Percentiles rank a stretch among this genome's conserved stretches.
Evolutionary conservation across 2,888 invertebrate species (phyloP).

Genomic region (Thereva nobilitata): DNA sequence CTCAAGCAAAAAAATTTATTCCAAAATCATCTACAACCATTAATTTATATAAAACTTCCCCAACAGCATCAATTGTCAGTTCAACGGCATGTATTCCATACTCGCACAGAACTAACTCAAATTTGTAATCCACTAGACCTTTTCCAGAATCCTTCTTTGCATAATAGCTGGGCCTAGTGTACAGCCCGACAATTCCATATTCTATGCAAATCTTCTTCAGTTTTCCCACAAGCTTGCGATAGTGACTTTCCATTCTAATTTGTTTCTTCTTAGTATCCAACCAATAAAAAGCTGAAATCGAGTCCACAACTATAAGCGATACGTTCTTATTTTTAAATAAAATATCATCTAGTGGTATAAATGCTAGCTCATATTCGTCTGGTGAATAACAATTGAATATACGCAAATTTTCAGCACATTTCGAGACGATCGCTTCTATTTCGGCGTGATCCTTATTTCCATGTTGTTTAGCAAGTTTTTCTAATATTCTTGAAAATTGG

Average conservation of each 20-base stretch:
- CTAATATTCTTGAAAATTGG: constrained; percentile 54
- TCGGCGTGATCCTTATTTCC: constrained; percentile 40
- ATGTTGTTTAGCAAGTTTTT: constrained; percentile 46
- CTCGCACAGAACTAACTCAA: constrained; percentile 37
- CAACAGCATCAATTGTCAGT: not conserved
- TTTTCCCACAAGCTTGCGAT: constrained; percentile 43
- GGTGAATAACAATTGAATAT: constrained; percentile 46
- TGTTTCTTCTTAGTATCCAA: constrained; percentile 44
- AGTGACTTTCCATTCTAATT: constrained; percentile 47
- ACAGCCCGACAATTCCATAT: constrained; percentile 47
- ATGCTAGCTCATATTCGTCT: constrained; percentile 47
- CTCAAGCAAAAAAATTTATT: constrained; percentile 12
- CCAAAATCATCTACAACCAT: constrained; percentile 15
- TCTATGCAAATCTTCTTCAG: constrained; percentile 45
- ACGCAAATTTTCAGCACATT: constrained; percentile 44
- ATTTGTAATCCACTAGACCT: constrained; percentile 41
- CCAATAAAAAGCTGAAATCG: constrained; percentile 62
- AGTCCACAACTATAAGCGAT: constrained; percentile 60
- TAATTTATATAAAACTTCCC: constrained; percentile 2
- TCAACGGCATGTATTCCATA: constrained; percentile 14
- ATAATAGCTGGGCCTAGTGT: constrained; percentile 46
- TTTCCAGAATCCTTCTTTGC: not conserved
- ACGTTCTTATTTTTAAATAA: constrained; percentile 56
- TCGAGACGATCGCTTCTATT: constrained; percentile 40
- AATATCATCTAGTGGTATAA: constrained; percentile 52